Conservation (phyloP, 2,113 vertebrate genomes). For the Chunga burmeisteri region DNA sequence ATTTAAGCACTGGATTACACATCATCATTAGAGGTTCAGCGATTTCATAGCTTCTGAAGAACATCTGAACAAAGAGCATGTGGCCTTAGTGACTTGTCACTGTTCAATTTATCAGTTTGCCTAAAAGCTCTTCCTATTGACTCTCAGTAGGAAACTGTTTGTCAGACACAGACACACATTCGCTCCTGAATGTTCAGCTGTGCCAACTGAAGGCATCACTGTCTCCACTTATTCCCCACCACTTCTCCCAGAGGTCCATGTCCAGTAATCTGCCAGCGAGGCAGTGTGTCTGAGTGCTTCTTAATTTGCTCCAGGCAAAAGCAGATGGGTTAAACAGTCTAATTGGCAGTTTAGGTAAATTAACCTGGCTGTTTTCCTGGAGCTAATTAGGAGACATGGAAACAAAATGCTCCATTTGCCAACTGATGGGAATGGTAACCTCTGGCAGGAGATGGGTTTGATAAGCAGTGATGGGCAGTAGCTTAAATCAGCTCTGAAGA, state of each 20-base stretch:
- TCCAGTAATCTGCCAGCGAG: conserved; percentile 9
- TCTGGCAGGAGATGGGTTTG: conserved; percentile 8
- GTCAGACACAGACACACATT: neutral
- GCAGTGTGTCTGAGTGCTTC: neutral
- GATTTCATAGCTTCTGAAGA: neutral
- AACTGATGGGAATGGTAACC: conserved; percentile 51
- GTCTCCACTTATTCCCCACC: conserved; percentile 9
- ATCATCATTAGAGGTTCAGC: neutral
- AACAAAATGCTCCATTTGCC: conserved; percentile 61
- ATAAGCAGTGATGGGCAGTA: conserved; percentile 4
- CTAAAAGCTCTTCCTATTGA: conserved; percentile 27
- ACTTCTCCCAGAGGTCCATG: conserved; percentile 25
- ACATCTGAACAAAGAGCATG: neutral
- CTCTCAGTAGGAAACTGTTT: conserved; percentile 10
- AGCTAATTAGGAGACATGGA: conserved; percentile 62
- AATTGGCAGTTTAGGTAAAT: conserved; percentile 67
- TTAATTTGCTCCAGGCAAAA: conserved; percentile 48
- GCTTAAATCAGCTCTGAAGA: neutral
- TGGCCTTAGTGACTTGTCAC: conserved; percentile 3
- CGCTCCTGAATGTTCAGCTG: neutral
- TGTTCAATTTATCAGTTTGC: conserved; percentile 14
- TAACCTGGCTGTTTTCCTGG: conserved; percentile 68
- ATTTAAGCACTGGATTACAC: neutral
- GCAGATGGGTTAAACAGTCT: conserved; percentile 65
- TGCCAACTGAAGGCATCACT: neutral